Evolutionary conservation across 1,140 invertebrate genomes (phyloP), one percentile per base, ranked within the genome.

Genomic region (Eubasilissa regina): DNA sequence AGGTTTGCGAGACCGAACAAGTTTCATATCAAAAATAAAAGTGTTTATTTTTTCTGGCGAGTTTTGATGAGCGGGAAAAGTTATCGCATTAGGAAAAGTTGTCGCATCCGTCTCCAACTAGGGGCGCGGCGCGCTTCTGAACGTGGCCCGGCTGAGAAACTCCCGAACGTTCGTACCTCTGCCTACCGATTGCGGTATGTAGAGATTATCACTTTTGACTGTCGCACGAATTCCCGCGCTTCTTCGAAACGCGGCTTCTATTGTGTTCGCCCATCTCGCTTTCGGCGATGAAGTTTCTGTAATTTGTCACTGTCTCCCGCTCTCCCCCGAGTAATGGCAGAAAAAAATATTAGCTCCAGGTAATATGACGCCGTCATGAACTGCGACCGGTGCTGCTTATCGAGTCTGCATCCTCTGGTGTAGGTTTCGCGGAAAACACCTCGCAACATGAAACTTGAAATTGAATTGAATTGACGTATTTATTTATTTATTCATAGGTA

Each of bases 271-370:
- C 48, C 17, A 47, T 43, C 48, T 60, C 51, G 51, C 48, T 66
- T 25, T 51, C 58, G 44, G 45, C 58, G 60, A 15, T 12, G 56
- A 21, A 25, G 45, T 78, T 70, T 68, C 74, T 74, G 77, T 79
- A 82, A 82, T 82, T 82, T 82, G 80, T 82, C 80, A 82, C 74
- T 82, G 80, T 82, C 80, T 76, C 15, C n/a, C 45, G n/a, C 47
- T 44, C 53, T 15, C 51, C 60, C 25, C 7, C 44, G 7, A 25
- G 21, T 60, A n/a, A 47, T 6, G n/a, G 64, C 75, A 79, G 77
- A 82, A 82, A 81, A 78, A 82, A 70, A 82, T 77, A 79, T 79
- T 82, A 74, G 45, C 78, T 77, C 64, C 51, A 55, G 73, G 25
- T 48, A 72, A 75, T 55, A 79, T 82, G 80, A 82, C 73, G 80